Percentiles rank a stretch among this genome's conserved stretches.
Conservation (phyloP, 2,888 invertebrate genomes). For the Drosophila engyochracea region DNA sequence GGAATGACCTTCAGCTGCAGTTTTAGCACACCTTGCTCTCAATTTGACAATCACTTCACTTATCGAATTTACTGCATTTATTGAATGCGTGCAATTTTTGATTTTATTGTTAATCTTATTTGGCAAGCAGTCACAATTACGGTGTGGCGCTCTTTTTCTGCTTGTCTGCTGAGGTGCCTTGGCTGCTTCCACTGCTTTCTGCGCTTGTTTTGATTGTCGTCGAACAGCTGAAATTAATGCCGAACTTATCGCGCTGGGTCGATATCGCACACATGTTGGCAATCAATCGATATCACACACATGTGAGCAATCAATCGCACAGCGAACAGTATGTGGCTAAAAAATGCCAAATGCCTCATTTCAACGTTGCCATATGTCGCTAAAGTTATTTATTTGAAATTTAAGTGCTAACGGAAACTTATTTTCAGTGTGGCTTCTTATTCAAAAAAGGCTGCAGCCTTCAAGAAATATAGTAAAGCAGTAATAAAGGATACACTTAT, state of each 20-base stretch:
- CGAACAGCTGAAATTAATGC: conserved; percentile 35
- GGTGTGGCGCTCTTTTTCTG: not conserved
- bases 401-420: not conserved
- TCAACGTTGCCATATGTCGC: not conserved
- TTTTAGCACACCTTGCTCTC: not conserved
- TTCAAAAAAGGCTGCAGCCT: not conserved
- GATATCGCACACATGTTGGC: conserved; percentile 5
- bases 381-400: not conserved
- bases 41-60: not conserved
- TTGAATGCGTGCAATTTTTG: not conserved
- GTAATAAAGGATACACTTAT: too few species aligned
- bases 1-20: conserved; percentile 37
- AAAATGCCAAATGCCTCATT: conserved; percentile 13
- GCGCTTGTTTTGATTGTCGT: conserved; percentile 31
- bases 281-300: conserved; percentile 4
- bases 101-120: not conserved
- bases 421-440: not conserved
- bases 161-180: not conserved
- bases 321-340: not conserved
- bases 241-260: conserved; percentile 4
- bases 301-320: not conserved
- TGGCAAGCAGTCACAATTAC: too few species aligned
- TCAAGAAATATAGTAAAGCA: not conserved
- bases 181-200: not conserved
- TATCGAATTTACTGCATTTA: conserved; percentile 10